Evolutionary conservation across 2,888 invertebrate genomes (phyloP).

Genomic region (Lasius fuliginosus): DNA sequence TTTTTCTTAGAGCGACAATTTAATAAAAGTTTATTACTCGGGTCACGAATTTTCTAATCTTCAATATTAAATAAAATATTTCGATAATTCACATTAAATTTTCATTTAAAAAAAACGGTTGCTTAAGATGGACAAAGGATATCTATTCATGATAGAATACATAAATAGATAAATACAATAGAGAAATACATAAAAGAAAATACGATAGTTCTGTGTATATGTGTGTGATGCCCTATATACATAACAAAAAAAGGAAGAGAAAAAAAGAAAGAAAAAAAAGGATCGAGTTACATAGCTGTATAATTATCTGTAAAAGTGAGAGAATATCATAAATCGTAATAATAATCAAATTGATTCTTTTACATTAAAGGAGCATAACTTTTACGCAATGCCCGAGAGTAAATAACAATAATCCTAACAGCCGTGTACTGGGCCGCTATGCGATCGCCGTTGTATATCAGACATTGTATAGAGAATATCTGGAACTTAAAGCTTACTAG

Average conservation of each 20-base stretch:
- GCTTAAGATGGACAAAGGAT: conserved; percentile 5
- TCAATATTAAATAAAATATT: neutral
- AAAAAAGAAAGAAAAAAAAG: conserved; percentile 27
- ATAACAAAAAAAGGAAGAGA: conserved; percentile 12
- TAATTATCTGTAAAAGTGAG: conserved; percentile 47
- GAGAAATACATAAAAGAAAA: conserved; percentile 23
- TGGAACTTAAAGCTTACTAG: conserved; percentile 66
- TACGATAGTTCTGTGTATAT: conserved; percentile 36
- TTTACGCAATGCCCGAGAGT: conserved; percentile 68
- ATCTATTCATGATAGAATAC: conserved; percentile 5
- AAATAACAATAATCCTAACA: conserved; percentile 70
- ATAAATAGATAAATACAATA: conserved; percentile 34
- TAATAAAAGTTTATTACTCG: neutral
- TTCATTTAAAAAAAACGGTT: neutral
- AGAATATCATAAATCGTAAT: conserved; percentile 51
- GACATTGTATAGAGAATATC: conserved; percentile 35
- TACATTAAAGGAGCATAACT: conserved; percentile 62
- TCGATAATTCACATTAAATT: neutral
- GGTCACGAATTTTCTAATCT: neutral
- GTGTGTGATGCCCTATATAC: conserved; percentile 36
- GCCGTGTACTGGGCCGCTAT: conserved; percentile 48
- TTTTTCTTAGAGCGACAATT: neutral
- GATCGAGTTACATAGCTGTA: conserved; percentile 51
- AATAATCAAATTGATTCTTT: conserved; percentile 66
- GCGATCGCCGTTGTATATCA: conserved; percentile 58